These are phyloP conservation scores for Drosophila gaucha DNA, from an alignment of 2,888 invertebrate genomes.

Conservation along the genomic window DNA sequence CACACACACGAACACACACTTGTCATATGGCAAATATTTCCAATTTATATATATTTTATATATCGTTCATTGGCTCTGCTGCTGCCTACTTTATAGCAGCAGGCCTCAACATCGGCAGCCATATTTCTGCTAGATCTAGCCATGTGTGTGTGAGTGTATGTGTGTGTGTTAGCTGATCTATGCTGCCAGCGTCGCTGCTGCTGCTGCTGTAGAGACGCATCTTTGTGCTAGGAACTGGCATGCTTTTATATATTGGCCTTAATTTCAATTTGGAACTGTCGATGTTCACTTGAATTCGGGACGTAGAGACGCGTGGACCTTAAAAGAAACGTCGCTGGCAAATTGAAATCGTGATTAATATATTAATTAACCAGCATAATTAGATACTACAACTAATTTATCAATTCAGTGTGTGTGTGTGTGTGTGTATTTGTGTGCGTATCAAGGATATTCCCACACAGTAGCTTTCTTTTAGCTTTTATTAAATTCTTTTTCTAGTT, in stretches of 20 bases:
- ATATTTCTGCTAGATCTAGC: conserved; percentile 62
- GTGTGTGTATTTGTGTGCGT: conserved; percentile 12
- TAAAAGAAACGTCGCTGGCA: conserved; percentile 70
- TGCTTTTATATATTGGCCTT: conserved; percentile 81
- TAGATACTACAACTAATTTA: conserved; percentile 14
- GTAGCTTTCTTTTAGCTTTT: conserved; percentile 13
- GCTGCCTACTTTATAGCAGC: conserved; percentile 53
- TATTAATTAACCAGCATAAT: conserved; percentile 35
- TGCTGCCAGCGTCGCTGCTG: conserved; percentile 54
- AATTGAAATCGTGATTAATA: conserved; percentile 62
- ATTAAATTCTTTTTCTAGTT: conserved; percentile 6
- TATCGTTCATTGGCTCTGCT: conserved; percentile 68
- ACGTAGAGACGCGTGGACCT: conserved; percentile 84
- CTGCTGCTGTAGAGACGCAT: conserved; percentile 62
- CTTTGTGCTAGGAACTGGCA: conserved; percentile 68
- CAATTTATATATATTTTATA: conserved; percentile 72
- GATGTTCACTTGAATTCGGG: conserved; percentile 85
- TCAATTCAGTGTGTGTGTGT: conserved; percentile 14
- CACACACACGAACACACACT: conserved; percentile 19
- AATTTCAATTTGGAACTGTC: conserved; percentile 83
- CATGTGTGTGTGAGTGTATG: conserved; percentile 29
- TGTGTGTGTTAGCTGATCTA: conserved; percentile 51
- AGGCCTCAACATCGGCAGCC: conserved; percentile 45
- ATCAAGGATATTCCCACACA: conserved; percentile 32
- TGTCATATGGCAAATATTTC: conserved; percentile 70